A percentile compares a stretch with the other conserved stretches of the same genome.
Conservation (phyloP, 2,113 vertebrate genomes). For the Pituophis catenifer region DNA sequence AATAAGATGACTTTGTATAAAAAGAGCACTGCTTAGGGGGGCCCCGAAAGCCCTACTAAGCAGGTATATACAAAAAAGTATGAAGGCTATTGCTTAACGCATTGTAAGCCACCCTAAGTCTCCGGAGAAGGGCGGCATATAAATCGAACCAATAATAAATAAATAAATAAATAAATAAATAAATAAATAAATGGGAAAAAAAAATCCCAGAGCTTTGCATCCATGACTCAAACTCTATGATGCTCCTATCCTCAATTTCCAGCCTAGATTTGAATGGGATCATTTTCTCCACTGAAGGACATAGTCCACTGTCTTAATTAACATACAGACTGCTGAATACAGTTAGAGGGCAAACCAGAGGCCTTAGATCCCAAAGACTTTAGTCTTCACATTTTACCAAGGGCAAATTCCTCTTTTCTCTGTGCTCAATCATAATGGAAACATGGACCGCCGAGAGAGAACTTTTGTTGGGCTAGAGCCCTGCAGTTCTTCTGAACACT, state of each 20-base stretch:
- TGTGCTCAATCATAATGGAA: neutral
- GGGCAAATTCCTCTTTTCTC: neutral
- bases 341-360: neutral
- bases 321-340: neutral
- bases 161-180: too few species aligned
- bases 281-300: neutral
- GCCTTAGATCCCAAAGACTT: neutral
- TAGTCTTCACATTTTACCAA: neutral
- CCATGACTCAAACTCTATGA: too few species aligned
- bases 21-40: too few species aligned
- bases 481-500: neutral
- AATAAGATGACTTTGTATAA: too few species aligned
- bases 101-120: too few species aligned
- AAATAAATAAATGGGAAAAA: too few species aligned
- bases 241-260: neutral
- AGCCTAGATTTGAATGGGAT: neutral
- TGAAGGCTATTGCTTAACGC: too few species aligned
- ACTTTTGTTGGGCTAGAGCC: neutral
- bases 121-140: too few species aligned
- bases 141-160: too few species aligned
- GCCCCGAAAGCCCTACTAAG: too few species aligned
- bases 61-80: too few species aligned
- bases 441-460: slow-evolving; percentile 1
- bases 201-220: neutral
- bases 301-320: neutral